Conservation (phyloP, 2,797 vertebrate species). For the Gouania willdenowi region DNA sequence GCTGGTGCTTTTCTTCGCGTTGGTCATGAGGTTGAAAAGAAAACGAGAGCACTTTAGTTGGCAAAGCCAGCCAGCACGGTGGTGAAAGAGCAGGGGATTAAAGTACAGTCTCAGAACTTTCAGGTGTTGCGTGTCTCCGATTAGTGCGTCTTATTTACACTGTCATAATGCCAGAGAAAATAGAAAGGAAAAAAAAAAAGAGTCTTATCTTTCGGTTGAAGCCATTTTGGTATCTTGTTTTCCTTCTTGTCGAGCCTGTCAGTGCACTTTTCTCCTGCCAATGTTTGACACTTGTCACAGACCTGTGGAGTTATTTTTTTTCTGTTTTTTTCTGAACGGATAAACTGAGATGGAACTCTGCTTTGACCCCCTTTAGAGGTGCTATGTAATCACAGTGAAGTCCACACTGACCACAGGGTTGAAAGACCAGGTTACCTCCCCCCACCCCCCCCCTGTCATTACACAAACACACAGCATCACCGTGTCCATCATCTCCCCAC, state of each 20-base stretch:
- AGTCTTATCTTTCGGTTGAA: slow-evolving; percentile 27
- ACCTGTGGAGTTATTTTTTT: background rate
- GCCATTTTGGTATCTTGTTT: background rate
- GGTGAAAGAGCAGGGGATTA: slow-evolving; percentile 58
- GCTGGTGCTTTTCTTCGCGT: slow-evolving; percentile 47
- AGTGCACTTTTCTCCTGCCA: slow-evolving; percentile 9
- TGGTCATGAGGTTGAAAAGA: slow-evolving; percentile 58
- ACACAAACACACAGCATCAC: slow-evolving; percentile 12
- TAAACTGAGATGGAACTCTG: slow-evolving; percentile 8
- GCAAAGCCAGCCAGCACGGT: slow-evolving; percentile 15
- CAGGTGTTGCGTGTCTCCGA: slow-evolving; percentile 18
- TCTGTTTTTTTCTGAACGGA: background rate
- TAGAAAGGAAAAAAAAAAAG: slow-evolving; percentile 10
- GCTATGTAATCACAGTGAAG: slow-evolving; percentile 38
- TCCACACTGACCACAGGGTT: slow-evolving; percentile 12
- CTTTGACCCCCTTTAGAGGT: slow-evolving; percentile 7
- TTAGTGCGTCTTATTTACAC: slow-evolving; percentile 6
- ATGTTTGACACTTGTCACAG: background rate
- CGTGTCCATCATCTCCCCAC: slow-evolving; percentile 23
- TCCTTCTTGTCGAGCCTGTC: slow-evolving; percentile 31
- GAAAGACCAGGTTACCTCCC: slow-evolving; percentile 18
- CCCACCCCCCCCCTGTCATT: slow-evolving; percentile 52
- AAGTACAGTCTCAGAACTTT: slow-evolving; percentile 26
- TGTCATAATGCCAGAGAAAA: background rate
- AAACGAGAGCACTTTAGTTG: slow-evolving; percentile 46